Evolutionary conservation across 2,888 invertebrate genomes (phyloP), one percentile per base, ranked within the genome.

Genomic region (Conchocele bisecta): DNA sequence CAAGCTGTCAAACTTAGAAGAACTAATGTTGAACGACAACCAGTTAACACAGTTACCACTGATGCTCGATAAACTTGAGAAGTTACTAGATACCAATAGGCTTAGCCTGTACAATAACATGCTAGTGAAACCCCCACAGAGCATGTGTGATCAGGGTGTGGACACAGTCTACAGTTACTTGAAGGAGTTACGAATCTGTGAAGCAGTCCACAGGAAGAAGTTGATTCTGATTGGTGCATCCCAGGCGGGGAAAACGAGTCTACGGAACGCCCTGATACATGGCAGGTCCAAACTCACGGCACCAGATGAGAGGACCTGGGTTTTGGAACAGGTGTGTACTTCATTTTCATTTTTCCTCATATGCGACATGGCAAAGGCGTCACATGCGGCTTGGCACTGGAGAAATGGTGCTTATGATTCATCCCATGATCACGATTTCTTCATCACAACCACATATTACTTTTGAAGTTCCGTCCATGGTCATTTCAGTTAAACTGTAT

Each of bases 291-390:
- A 81, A 54, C 82, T 88, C 26, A 85, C 88, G 6, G 80, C 67
- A 11, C 86, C 84, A 48, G 78, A 85, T 70, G 88, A 88, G 60
- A 70, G 88, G n/a, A 88, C 88, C 2, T 87, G 87, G 87, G 88
- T 88, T 2, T 77, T 88, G 72, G 88, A 88, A 41, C 72, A 69
- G 74, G 74, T 75, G 9, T 48, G 48, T 5, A 48, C 20, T 11
- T 48, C 13, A 17, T 48, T n/a, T n/a, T 48, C 15, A 24, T 20
- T 24, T 20, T 46, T 50, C 9, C 15, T 15, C 11, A 35, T 35
- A 13, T 35, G 11, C 15, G 11, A 13, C 15, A 13, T 35, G 37
- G 11, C 11, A 15, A 35, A 15, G 11, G 37, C 37, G 15, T 35
- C 15, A 35, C 37, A 35, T 35, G 15, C 15, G 37, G 11, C 15